phyloP scores from a whole-genome alignment of 2,113 vertebrate species.

The Romanogobio albipinnatus region DNA sequence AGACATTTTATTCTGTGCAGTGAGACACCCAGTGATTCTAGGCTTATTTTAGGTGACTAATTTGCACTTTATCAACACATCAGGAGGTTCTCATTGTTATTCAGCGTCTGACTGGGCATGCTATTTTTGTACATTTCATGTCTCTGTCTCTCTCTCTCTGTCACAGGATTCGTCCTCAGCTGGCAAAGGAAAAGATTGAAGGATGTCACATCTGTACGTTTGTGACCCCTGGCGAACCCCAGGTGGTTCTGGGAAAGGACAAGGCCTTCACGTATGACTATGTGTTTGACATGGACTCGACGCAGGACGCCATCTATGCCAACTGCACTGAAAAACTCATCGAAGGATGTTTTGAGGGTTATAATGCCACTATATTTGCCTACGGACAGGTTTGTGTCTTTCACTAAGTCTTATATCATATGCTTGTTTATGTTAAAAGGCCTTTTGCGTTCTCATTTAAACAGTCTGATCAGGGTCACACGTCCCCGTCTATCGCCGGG shows the following conservation, averaged over 20 bases:
- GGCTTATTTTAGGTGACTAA: not conserved
- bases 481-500: no score
- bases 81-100: not conserved
- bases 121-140: not conserved
- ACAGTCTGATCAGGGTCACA: no score
- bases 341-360: constrained; percentile 96
- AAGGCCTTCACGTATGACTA: constrained; percentile 97
- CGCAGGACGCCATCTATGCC: constrained; percentile 87
- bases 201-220: constrained; percentile 98
- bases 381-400: constrained; percentile 88
- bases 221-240: constrained; percentile 92
- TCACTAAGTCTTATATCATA: no score
- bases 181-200: constrained; percentile 95
- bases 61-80: not conserved
- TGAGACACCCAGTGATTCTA: not conserved
- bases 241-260: constrained; percentile 95
- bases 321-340: constrained; percentile 93
- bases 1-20: not conserved
- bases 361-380: constrained; percentile 96
- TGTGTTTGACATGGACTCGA: constrained; percentile 91
- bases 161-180: constrained; percentile 91
- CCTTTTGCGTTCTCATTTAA: no score
- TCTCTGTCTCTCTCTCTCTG: not conserved
- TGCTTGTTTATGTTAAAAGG: no score
- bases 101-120: not conserved